These are phyloP conservation scores for Dendrocincla tyrannina DNA, from an alignment of 2,797 vertebrate genomes.

Conservation along the genomic window DNA sequence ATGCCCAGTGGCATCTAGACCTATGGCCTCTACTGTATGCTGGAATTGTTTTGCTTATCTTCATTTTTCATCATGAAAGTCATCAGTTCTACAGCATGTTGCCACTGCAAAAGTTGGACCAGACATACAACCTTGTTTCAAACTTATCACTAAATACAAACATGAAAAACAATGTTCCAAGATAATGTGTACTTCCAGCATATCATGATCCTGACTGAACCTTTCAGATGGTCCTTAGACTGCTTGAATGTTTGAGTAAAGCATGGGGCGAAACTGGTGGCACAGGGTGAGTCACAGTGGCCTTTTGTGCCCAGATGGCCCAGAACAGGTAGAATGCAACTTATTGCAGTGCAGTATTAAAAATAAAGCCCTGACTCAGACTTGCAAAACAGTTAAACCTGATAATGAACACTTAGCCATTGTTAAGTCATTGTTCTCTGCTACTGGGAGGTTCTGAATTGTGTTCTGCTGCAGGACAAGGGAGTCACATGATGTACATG, in stretches of 20 bases:
- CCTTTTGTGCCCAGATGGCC: not conserved
- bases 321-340: not conserved
- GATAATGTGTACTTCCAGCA: not conserved
- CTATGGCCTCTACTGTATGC: fast-evolving
- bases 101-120: not conserved
- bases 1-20: not conserved
- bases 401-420: not conserved
- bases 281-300: not conserved
- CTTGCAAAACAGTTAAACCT: not conserved
- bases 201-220: not conserved
- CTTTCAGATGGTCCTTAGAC: not conserved
- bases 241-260: not conserved
- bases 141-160: not conserved
- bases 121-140: not conserved
- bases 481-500: not conserved
- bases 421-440: not conserved
- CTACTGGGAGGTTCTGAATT: not conserved
- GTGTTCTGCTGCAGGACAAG: not conserved
- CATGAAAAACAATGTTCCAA: not conserved
- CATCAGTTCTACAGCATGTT: not conserved
- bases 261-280: not conserved
- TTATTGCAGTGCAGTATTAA: not conserved
- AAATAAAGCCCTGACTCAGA: not conserved
- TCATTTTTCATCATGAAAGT: not conserved
- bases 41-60: not conserved